Evolutionary conservation across 92 coral and sea anemone genomes (phyloP).

Genomic region (Palythoa caribaeorum): DNA sequence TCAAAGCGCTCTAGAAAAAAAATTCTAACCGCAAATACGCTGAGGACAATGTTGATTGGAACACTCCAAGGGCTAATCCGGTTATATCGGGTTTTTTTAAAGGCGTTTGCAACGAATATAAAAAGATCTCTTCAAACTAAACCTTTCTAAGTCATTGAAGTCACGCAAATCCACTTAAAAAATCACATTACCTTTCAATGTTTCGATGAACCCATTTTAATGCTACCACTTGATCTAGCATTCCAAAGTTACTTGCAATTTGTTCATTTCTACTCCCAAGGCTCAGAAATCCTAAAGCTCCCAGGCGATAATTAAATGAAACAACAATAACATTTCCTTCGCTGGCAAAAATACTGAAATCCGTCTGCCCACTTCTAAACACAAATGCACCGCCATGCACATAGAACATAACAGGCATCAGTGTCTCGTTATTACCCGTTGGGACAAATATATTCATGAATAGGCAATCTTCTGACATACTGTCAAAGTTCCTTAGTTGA

Average conservation of each 20-base stretch:
- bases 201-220: constrained; percentile 58
- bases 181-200: constrained; percentile 40
- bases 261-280: constrained; percentile 28
- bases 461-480: constrained; percentile 56
- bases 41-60: too few relatives aligned
- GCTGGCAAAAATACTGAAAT: constrained; percentile 43
- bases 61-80: too few relatives aligned
- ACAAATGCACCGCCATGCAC: constrained; percentile 61
- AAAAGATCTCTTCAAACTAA: not conserved
- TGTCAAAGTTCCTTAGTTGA: not conserved
- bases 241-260: constrained; percentile 51
- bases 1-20: too few relatives aligned
- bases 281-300: constrained; percentile 55
- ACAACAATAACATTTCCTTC: constrained; percentile 60
- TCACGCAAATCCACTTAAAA: too few relatives aligned
- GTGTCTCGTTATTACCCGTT: constrained; percentile 7
- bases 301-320: constrained; percentile 61
- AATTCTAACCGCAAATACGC: too few relatives aligned
- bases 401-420: constrained; percentile 59
- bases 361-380: constrained; percentile 39
- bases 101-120: not conserved
- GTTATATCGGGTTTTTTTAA: not conserved
- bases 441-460: constrained; percentile 60
- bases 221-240: constrained; percentile 62
- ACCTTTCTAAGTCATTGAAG: too few relatives aligned